Conservation (phyloP, 2,797 vertebrate species). For the Sebastes kiyomatsui region DNA sequence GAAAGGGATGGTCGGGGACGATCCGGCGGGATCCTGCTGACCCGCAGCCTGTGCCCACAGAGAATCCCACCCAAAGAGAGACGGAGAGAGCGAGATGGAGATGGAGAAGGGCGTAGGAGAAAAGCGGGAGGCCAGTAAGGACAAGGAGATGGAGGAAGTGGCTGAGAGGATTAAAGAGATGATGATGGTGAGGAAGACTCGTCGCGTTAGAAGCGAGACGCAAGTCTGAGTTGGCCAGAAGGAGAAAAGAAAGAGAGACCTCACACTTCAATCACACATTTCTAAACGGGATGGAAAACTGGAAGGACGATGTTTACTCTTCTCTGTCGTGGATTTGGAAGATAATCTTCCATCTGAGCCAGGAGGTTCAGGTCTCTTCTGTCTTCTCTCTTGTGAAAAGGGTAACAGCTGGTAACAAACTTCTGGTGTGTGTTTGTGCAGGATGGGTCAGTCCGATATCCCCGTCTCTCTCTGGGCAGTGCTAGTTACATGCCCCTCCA, state of each 20-base stretch:
- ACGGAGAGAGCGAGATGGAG: slow-evolving; percentile 27
- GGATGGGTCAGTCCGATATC: slow-evolving; percentile 11
- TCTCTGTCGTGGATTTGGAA: background rate
- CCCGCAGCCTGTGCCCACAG: slow-evolving; percentile 78
- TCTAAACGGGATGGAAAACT: slow-evolving; percentile 9
- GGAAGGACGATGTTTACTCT: background rate
- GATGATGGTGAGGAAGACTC: slow-evolving; percentile 50
- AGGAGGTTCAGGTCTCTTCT: slow-evolving; percentile 14
- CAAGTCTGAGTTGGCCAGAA: slow-evolving; percentile 56
- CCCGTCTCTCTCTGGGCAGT: slow-evolving; percentile 65
- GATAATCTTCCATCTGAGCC: slow-evolving; percentile 7
- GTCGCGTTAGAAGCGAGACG: slow-evolving; percentile 70
- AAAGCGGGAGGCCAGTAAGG: slow-evolving; percentile 19
- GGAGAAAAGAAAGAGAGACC: slow-evolving; percentile 6
- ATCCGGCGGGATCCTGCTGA: slow-evolving; percentile 79
- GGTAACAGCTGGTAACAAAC: background rate
- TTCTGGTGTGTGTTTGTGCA: background rate
- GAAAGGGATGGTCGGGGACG: slow-evolving; percentile 74
- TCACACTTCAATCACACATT: slow-evolving; percentile 21
- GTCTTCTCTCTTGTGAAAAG: slow-evolving; percentile 22
- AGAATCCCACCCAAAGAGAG: slow-evolving; percentile 64
- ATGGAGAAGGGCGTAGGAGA: background rate
- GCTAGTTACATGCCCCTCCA: slow-evolving; percentile 41
- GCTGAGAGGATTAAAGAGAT: slow-evolving; percentile 45
- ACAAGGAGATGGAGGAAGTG: slow-evolving; percentile 41